Evolutionary conservation across 2,797 vertebrate species (phyloP).

Genomic region (Catharus ustulatus): DNA sequence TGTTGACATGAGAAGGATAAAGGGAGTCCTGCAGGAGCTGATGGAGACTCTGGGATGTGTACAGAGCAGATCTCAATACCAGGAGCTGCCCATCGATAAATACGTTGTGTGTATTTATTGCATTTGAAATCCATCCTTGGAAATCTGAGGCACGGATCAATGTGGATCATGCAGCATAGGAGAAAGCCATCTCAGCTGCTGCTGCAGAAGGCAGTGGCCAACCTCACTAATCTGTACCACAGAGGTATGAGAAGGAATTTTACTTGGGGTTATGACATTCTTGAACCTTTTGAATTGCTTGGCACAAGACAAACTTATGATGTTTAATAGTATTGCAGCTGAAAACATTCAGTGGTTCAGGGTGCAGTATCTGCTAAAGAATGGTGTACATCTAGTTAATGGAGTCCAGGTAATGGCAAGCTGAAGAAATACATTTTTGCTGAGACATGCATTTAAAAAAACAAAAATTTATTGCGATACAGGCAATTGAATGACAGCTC

Average conservation of each 20-base stretch:
- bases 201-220: not conserved
- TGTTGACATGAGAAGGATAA: not conserved
- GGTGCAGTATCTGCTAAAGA: not conserved
- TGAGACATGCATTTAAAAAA: not conserved
- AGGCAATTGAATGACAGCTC: not conserved
- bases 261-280: not conserved
- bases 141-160: not conserved
- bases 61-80: accelerated
- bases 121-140: not conserved
- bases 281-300: not conserved
- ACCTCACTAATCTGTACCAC: not conserved
- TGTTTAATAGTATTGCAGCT: not conserved
- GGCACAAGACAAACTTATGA: not conserved
- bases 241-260: not conserved
- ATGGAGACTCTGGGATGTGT: not conserved
- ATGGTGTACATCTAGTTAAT: not conserved
- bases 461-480: not conserved
- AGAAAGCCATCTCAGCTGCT: not conserved
- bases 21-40: not conserved
- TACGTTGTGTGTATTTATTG: not conserved
- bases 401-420: not conserved
- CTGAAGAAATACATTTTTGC: not conserved
- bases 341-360: not conserved
- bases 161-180: not conserved
- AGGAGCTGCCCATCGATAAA: not conserved